These are phyloP conservation scores for Ptilonorhynchus violaceus DNA, from an alignment of 2,113 vertebrate genomes.

Conservation along the genomic window DNA sequence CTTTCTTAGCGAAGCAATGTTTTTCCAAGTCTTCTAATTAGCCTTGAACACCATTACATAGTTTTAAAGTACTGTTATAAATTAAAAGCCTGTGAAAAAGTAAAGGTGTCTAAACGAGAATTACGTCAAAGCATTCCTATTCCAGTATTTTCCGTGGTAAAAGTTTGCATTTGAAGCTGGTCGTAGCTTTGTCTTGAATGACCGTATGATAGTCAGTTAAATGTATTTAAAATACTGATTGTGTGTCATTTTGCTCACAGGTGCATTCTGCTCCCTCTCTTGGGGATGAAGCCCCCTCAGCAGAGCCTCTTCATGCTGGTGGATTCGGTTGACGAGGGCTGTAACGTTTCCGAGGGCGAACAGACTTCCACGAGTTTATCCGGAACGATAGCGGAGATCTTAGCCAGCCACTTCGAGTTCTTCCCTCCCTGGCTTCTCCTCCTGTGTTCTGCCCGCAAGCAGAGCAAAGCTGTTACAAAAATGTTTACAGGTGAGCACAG, in stretches of 20 bases:
- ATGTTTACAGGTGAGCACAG: constrained; percentile 90
- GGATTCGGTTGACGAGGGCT: constrained; percentile 93
- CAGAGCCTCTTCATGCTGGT: constrained; percentile 91
- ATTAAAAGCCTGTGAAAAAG: not conserved
- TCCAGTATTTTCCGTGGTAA: not conserved
- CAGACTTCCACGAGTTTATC: constrained; percentile 79
- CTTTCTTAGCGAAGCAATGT: not conserved
- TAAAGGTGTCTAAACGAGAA: not conserved
- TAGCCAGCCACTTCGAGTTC: constrained; percentile 92
- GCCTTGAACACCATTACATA: not conserved
- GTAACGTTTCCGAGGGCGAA: constrained; percentile 80
- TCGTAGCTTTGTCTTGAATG: not conserved
- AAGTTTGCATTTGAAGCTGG: not conserved
- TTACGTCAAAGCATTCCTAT: not conserved
- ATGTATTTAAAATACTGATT: not conserved
- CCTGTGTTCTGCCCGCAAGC: constrained; percentile 91
- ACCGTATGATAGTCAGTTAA: rapidly evolving
- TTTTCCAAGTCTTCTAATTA: not conserved
- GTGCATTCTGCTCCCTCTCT: constrained; percentile 89
- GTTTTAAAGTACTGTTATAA: not conserved
- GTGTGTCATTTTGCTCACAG: constrained; percentile 58
- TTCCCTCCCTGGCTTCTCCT: constrained; percentile 96
- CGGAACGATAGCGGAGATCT: constrained; percentile 90
- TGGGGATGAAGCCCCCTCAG: constrained; percentile 85
- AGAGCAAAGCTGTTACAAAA: constrained; percentile 95